Evolutionary conservation across 2,113 vertebrate species (phyloP), one percentile per base, ranked within the genome.

Genomic region (Pollachius pollachius): DNA sequence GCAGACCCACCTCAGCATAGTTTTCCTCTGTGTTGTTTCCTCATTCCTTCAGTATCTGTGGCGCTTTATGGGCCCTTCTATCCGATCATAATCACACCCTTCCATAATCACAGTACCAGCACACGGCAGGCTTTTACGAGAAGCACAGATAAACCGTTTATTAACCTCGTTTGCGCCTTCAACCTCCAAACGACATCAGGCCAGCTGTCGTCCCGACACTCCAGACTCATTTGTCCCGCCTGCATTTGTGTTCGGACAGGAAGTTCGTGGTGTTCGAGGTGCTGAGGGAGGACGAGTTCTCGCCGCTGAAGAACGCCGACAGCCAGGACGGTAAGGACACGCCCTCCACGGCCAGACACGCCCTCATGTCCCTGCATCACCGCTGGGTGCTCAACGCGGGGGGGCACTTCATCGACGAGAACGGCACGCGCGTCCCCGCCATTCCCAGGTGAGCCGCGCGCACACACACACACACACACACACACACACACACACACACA

Each of bases 351-450:
- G 95, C 97, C 0, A 90, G 94, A 19, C 96, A 98, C 0, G 91
- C 95, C 15, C 82, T 99, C 72, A 93, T 96, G 95, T 98, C 97
- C 2, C 91, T 99, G n/a, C 97, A 99, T 69, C 97, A 98, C 78
- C 95, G 97, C 87, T 99, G 97, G 96, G 95, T 98, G 65, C 95
- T 99, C 77, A 99, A 95, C 12, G 95, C 96, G 0, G 97, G 96
- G 0, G 97, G 96, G 0, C 94, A 97, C 86, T 99, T 99, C 0
- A 93, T 96, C 34, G 97, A 98, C 0, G 97, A 96, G 81, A 99
- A 97, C 0, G 95, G 96, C 67, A 94, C 92, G 1, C 93, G 92
- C 0, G 90, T 97, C 71, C 96, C 97, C 0, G 97, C 95, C 68
- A 99, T 99, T 71, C 97, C 95, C 71, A 94, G 95, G 97, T 99